These are phyloP conservation scores for Strigamia crassipes DNA, from an alignment of 2,888 invertebrate genomes.

Conservation along the genomic window DNA sequence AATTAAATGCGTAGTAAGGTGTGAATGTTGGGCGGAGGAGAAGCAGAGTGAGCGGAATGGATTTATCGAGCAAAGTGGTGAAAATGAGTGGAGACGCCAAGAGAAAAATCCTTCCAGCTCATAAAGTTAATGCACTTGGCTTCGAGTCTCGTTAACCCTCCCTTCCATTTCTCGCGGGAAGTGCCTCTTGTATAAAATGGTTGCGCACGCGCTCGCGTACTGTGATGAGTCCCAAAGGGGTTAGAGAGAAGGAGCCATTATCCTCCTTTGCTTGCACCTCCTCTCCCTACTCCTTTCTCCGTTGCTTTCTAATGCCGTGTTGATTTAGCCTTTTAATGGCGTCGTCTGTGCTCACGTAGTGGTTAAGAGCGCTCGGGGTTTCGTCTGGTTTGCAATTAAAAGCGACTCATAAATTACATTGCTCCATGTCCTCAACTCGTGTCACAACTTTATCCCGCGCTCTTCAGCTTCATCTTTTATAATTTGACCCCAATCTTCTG, in stretches of 20 bases:
- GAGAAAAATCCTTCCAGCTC: conserved; percentile 19
- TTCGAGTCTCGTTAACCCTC: conserved; percentile 34
- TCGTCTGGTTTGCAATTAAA: conserved; percentile 31
- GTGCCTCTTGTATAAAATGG: conserved; percentile 8
- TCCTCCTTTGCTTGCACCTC: not conserved
- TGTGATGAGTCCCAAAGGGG: conserved; percentile 26
- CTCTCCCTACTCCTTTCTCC: not conserved
- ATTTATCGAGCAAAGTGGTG: conserved; percentile 32
- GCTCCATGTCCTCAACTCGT: conserved; percentile 1
- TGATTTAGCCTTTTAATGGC: conserved; percentile 35
- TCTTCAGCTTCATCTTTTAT: not conserved
- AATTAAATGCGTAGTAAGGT: conserved; percentile 4
- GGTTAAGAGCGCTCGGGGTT: conserved; percentile 29
- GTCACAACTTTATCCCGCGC: not conserved
- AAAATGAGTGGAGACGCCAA: conserved; percentile 34
- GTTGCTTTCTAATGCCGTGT: conserved; percentile 19
- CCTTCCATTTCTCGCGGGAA: conserved; percentile 33
- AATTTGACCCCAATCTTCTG: conserved; percentile 17
- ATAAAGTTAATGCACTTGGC: conserved; percentile 35
- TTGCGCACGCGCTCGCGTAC: conserved; percentile 4
- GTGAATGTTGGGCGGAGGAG: not conserved
- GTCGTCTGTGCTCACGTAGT: conserved; percentile 22
- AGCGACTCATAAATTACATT: conserved; percentile 29
- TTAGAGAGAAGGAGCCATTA: conserved; percentile 22
- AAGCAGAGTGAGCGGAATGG: not conserved